A percentile compares a stretch with the other conserved stretches of the same genome.
phyloP scores from a whole-genome alignment of 2,888 invertebrate genomes.

The Latheticus oryzae region DNA sequence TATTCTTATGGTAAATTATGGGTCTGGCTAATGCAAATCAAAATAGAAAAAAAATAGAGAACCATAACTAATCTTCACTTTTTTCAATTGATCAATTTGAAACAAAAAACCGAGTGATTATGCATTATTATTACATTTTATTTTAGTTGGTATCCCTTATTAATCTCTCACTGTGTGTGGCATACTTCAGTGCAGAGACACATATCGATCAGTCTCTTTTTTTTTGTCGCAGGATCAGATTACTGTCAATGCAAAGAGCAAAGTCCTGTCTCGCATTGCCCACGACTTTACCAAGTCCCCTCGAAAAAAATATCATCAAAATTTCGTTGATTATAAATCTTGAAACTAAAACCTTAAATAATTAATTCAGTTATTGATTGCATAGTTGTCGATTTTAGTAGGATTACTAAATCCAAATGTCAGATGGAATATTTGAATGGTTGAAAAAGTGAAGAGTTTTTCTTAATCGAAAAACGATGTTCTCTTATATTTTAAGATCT shows the following conservation, averaged over 20 bases:
- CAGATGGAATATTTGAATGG: slow-evolving; percentile 16
- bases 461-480: slow-evolving; percentile 30
- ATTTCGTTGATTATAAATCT: too few species aligned
- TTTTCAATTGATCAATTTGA: too few species aligned
- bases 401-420: slow-evolving; percentile 23
- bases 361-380: slow-evolving; percentile 29
- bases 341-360: slow-evolving; percentile 14
- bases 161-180: too few species aligned
- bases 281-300: too few species aligned
- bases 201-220: slow-evolving; percentile 45
- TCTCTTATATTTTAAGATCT: slow-evolving; percentile 8
- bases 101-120: too few species aligned
- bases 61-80: too few species aligned
- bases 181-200: slow-evolving; percentile 23
- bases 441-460: slow-evolving; percentile 16
- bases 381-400: slow-evolving; percentile 24
- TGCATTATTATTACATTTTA: too few species aligned
- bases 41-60: too few species aligned
- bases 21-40: too few species aligned
- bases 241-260: slow-evolving; percentile 57
- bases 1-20: too few species aligned
- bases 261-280: slow-evolving; percentile 51
- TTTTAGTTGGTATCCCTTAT: too few species aligned
- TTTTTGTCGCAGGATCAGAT: slow-evolving; percentile 51
- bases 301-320: too few species aligned